Evolutionary conservation across 2,113 vertebrate genomes (phyloP).

Genomic region (Amphiprion percula): DNA sequence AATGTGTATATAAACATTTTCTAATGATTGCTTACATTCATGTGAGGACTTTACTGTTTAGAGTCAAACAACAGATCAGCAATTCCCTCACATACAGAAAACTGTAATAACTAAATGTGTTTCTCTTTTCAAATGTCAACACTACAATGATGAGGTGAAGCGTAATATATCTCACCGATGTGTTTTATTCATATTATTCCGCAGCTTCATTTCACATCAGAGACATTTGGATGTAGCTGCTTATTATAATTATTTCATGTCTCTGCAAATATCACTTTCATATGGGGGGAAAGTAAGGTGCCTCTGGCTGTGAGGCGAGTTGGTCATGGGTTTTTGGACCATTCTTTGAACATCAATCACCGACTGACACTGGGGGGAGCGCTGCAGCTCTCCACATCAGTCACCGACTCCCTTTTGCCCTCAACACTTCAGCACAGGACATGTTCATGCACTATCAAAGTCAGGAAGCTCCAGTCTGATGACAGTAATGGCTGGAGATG

Average conservation of each 20-base stretch:
- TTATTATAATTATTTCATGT: conserved; percentile 52
- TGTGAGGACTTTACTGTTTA: not conserved
- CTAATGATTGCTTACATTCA: not conserved
- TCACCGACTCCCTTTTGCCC: conserved; percentile 63
- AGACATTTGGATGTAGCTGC: not conserved
- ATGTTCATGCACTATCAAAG: conserved; percentile 78
- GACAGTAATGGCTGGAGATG: conserved; percentile 52
- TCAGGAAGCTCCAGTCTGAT: conserved; percentile 66
- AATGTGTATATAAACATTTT: not conserved
- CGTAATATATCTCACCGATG: conserved; percentile 24
- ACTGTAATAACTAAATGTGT: conserved; percentile 30
- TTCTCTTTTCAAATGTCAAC: conserved; percentile 28
- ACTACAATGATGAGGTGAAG: conserved; percentile 16
- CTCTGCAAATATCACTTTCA: conserved; percentile 60
- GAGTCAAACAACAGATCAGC: conserved; percentile 12
- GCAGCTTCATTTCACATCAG: conserved; percentile 41
- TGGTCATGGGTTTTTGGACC: conserved; percentile 67
- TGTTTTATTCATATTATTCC: conserved; percentile 46
- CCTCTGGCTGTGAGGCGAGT: conserved; percentile 58
- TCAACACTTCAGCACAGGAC: conserved; percentile 68
- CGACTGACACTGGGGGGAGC: conserved; percentile 65
- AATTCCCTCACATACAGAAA: not conserved
- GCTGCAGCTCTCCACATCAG: conserved; percentile 57
- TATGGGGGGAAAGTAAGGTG: conserved; percentile 31
- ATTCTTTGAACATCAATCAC: conserved; percentile 80